Percentiles rank a stretch among this genome's conserved stretches.
phyloP scores from a whole-genome alignment of 2,797 vertebrate genomes.

The Steatocranus sp. region DNA sequence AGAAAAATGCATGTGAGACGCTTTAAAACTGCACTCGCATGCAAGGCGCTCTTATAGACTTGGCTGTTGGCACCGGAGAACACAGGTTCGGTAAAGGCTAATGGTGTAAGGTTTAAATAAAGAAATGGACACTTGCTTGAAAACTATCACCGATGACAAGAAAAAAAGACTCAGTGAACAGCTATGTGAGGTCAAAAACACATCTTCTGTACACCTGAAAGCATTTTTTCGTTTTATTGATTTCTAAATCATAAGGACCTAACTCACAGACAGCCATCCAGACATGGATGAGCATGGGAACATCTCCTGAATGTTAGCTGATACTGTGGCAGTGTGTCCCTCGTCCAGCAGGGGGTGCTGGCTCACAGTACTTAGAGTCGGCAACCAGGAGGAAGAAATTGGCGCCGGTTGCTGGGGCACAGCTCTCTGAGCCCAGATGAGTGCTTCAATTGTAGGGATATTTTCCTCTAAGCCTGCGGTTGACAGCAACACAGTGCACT shows the following conservation, averaged over 20 bases:
- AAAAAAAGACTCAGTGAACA: background rate
- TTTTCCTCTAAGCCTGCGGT: conserved; percentile 83
- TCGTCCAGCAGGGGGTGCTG: conserved; percentile 75
- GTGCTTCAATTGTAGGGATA: conserved; percentile 83
- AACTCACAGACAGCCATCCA: background rate
- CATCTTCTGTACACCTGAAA: background rate
- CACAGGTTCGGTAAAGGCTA: background rate
- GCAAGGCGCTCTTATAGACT: background rate
- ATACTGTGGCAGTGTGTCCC: background rate
- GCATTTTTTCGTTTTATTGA: background rate
- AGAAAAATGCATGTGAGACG: background rate
- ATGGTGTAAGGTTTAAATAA: background rate
- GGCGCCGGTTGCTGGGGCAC: conserved; percentile 63
- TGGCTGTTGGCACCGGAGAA: background rate
- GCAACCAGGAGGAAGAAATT: conserved; percentile 26
- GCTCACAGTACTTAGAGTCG: conserved; percentile 65
- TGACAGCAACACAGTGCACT: conserved; percentile 87
- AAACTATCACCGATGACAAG: background rate
- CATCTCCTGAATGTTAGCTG: background rate
- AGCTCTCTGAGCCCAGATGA: conserved; percentile 78
- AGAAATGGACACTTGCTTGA: background rate
- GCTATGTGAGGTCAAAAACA: background rate
- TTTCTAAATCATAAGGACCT: background rate
- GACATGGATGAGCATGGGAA: background rate
- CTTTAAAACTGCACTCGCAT: background rate